Evolutionary conservation across 2,888 invertebrate species (phyloP).

Genomic region (Piscicola geometra): DNA sequence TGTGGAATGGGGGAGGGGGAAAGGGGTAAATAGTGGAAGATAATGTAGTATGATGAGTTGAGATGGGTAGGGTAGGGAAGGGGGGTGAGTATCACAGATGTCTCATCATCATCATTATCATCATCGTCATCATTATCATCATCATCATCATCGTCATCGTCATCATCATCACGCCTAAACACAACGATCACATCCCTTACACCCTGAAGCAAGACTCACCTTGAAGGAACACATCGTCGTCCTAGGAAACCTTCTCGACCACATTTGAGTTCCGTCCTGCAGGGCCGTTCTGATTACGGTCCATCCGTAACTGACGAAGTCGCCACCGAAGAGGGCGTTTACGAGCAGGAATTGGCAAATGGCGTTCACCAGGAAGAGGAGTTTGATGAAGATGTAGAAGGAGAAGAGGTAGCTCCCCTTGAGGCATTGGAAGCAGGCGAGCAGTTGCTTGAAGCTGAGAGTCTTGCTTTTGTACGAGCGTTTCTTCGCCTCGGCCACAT

Average conservation of each 20-base stretch:
- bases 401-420: conserved; percentile 28
- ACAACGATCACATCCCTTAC: too few species aligned
- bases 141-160: too few species aligned
- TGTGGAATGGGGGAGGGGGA: too few species aligned
- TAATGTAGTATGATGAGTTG: too few species aligned
- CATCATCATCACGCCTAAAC: too few species aligned
- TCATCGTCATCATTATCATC: too few species aligned
- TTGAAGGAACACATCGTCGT: conserved; percentile 37
- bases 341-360: conserved; percentile 31
- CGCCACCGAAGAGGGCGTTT: conserved; percentile 30
- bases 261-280: neutral
- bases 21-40: too few species aligned
- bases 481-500: conserved; percentile 10
- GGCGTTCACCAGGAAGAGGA: conserved; percentile 36
- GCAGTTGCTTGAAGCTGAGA: conserved; percentile 32
- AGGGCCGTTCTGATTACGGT: conserved; percentile 23
- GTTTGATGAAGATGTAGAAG: conserved; percentile 35
- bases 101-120: too few species aligned
- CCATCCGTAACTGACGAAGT: conserved; percentile 27
- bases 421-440: conserved; percentile 26
- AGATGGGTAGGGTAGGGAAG: too few species aligned
- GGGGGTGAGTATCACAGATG: too few species aligned
- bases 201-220: neutral
- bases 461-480: conserved; percentile 18
- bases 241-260: conserved; percentile 30